These are phyloP conservation scores for Hirtodrosophila confusa DNA, from an alignment of 2,888 invertebrate species.

Conservation along the genomic window DNA sequence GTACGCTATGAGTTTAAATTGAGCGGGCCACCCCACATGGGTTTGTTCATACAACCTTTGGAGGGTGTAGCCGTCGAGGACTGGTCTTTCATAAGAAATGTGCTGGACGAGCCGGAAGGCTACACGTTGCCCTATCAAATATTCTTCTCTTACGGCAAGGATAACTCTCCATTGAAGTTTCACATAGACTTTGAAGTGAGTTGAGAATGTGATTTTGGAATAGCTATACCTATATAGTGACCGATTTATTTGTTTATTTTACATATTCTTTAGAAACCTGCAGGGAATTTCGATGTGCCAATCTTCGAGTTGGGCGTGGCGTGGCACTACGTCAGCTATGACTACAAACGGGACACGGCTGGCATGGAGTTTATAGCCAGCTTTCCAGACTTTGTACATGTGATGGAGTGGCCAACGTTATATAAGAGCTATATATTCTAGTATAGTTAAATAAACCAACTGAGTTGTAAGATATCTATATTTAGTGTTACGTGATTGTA, in stretches of 20 bases:
- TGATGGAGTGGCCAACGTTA: slow-evolving; percentile 85
- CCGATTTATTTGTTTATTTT: neutral
- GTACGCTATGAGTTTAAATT: slow-evolving; percentile 73
- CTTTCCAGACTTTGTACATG: slow-evolving; percentile 86
- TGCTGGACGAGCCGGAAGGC: slow-evolving; percentile 60
- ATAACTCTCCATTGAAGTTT: slow-evolving; percentile 71
- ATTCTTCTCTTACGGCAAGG: slow-evolving; percentile 73
- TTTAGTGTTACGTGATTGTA: no score
- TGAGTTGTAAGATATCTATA: no score
- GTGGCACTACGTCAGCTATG: slow-evolving; percentile 85
- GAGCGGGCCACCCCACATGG: slow-evolving; percentile 78
- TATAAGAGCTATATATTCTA: slow-evolving; percentile 83
- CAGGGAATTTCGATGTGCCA: slow-evolving; percentile 54
- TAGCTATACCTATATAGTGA: no score
- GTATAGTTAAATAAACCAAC: neutral
- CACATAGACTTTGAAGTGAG: slow-evolving; percentile 72
- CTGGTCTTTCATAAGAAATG: slow-evolving; percentile 77
- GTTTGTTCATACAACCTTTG: slow-evolving; percentile 73
- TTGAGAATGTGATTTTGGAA: neutral
- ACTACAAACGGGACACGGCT: slow-evolving; percentile 83
- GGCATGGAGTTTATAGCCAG: slow-evolving; percentile 83
- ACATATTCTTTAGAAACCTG: slow-evolving; percentile 33
- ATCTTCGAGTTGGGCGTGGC: slow-evolving; percentile 84
- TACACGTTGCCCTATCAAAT: slow-evolving; percentile 77
- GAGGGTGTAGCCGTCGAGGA: slow-evolving; percentile 61